Conservation (phyloP, 2,797 vertebrate species). For the Cirrhinus molitorella region DNA sequence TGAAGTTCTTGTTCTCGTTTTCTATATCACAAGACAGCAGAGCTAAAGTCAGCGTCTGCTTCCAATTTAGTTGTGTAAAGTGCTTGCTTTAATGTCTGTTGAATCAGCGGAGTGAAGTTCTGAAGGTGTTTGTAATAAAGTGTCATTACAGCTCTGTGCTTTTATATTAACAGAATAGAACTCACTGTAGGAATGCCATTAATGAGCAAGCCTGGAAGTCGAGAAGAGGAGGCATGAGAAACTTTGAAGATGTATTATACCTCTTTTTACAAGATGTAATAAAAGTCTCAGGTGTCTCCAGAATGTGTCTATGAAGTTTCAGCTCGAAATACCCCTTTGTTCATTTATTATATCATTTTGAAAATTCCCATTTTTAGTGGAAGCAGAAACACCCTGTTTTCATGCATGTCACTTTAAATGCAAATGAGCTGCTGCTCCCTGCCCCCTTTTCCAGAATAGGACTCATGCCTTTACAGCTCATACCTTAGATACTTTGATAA, state of each 20-base stretch:
- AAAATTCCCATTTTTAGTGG: no score
- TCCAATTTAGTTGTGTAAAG: conserved; percentile 56
- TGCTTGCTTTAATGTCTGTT: conserved; percentile 30
- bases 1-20: conserved; percentile 57
- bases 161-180: background rate
- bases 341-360: no score
- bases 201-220: background rate
- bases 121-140: conserved; percentile 24
- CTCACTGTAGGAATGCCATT: background rate
- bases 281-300: no score
- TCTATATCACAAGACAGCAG: conserved; percentile 52
- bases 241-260: background rate
- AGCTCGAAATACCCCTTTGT: no score
- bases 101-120: conserved; percentile 30
- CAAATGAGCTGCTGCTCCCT: no score
- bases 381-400: no score
- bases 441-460: no score
- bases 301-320: no score
- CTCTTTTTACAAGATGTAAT: no score
- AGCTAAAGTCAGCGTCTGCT: conserved; percentile 46
- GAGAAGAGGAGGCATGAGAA: background rate
- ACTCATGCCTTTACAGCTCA: no score
- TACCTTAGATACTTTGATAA: no score
- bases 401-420: no score
- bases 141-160: background rate